Base-by-base conservation (phyloP, 2,888 invertebrate genomes). In the Leucoma salicis region DNA sequence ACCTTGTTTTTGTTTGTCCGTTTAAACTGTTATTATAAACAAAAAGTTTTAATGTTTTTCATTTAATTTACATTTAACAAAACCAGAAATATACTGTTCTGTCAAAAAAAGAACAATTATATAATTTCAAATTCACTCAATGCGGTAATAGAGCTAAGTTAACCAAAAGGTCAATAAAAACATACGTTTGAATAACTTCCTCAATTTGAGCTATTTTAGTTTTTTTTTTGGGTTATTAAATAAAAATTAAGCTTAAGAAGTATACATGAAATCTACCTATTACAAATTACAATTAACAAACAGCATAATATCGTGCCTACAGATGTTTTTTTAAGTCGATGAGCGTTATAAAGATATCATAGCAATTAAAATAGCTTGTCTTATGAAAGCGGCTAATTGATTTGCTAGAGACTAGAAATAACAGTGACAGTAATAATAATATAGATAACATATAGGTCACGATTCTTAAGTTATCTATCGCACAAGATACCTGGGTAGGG, bases 131-230 rank as follows among this genome's bases (percentile, higher is more conserved):
- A 55, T 45, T 49, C 42, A 33, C 52, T 52, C 37, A 33, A 57
- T 43, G 45, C 36, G 52, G 57, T 33, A 44, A 42, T 47, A 32
- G 39, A 39, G 35, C 32, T 12, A 11, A 35, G 25, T 38, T 46
- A 32, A 31, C 31, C 32, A 15, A 59, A 57, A 57, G 52, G 56
- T 59, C 52, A 57, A 46, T 56, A 55, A 52, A 58, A 41, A 18
- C 14, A n/a, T 28, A 16, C 3, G 5, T 16, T 39, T 53, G 39
- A 42, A 25, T 49, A 40, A 46, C 47, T 57, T 57, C 57, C 57
- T 40, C 34, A 13, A 33, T 34, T 31, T n/a, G 38, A 18, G 25
- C 31, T 38, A 34, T 31, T 16, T 35, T 34, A 25, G 15, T 24
- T 12, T 14, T 27, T 34, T 25, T 25, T 6, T 13, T n/a, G 16